These are phyloP conservation scores for Scalopus aquaticus DNA, from an alignment of 2,113 vertebrate genomes.

Conservation along the genomic window DNA sequence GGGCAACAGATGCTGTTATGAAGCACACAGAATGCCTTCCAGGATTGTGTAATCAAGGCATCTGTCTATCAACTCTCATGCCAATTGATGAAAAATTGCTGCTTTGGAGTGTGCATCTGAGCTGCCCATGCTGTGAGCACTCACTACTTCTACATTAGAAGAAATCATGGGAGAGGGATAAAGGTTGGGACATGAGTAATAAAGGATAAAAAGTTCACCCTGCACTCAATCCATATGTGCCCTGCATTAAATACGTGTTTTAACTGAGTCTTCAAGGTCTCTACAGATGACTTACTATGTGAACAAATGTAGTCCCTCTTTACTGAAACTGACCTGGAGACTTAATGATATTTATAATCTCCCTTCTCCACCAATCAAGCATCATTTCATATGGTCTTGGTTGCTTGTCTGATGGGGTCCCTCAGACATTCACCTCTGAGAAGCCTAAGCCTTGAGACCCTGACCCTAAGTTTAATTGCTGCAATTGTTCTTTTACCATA, in stretches of 20 bases:
- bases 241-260: neutral
- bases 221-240: neutral
- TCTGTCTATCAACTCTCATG: neutral
- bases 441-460: neutral
- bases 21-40: neutral
- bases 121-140: neutral
- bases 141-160: neutral
- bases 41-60: neutral
- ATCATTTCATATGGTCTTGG: neutral
- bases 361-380: neutral
- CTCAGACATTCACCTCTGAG: neutral
- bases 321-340: neutral
- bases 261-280: neutral
- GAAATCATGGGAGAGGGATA: neutral
- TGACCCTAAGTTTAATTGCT: neutral
- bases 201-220: neutral
- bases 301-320: neutral
- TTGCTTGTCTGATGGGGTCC: neutral
- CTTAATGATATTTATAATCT: neutral
- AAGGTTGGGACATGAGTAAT: neutral
- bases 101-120: neutral
- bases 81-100: neutral
- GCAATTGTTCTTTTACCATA: neutral
- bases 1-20: neutral
- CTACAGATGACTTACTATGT: neutral